phyloP scores from a whole-genome alignment of 2,113 vertebrate genomes.

The Vimba vimba region DNA sequence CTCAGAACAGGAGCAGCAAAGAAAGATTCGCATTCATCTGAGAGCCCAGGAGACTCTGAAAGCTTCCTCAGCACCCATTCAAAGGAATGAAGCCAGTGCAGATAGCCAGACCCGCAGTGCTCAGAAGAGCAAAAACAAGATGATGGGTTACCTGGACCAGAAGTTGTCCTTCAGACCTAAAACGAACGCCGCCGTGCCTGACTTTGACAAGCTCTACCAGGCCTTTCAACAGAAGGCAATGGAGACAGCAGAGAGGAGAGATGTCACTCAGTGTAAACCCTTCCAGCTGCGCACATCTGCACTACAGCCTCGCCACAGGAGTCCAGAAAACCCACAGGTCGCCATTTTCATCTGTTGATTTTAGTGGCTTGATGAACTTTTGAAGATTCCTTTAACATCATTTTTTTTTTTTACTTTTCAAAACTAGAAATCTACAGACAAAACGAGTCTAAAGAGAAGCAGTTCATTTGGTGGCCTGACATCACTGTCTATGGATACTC shows the following conservation, averaged over 20 bases:
- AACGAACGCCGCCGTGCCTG: conserved; percentile 82
- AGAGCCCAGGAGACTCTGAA: conserved; percentile 79
- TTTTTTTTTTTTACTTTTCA: conserved; percentile 36
- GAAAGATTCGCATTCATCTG: conserved; percentile 79
- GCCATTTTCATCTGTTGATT: background rate
- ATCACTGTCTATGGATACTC: conserved; percentile 86
- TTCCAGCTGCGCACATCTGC: conserved; percentile 86
- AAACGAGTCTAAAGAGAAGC: conserved; percentile 74
- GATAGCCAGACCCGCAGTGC: conserved; percentile 69
- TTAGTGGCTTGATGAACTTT: background rate
- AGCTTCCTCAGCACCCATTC: conserved; percentile 66
- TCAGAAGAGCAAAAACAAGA: conserved; percentile 77
- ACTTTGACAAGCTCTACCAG: conserved; percentile 85
- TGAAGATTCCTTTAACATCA: background rate
- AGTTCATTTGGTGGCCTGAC: conserved; percentile 79
- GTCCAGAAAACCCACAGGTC: conserved; percentile 37
- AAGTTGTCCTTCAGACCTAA: conserved; percentile 85
- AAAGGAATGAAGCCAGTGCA: conserved; percentile 47
- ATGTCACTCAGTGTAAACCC: conserved; percentile 82
- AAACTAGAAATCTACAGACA: conserved; percentile 68
- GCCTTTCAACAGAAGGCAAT: conserved; percentile 80
- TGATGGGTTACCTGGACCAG: conserved; percentile 83
- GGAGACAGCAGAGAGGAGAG: conserved; percentile 74
- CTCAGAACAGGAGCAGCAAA: conserved; percentile 82
- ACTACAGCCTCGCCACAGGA: conserved; percentile 68